A percentile compares a stretch with the other conserved stretches of the same genome.
phyloP scores from a whole-genome alignment of 1,140 invertebrate genomes.

The Ctenoplectra terminalis region DNA sequence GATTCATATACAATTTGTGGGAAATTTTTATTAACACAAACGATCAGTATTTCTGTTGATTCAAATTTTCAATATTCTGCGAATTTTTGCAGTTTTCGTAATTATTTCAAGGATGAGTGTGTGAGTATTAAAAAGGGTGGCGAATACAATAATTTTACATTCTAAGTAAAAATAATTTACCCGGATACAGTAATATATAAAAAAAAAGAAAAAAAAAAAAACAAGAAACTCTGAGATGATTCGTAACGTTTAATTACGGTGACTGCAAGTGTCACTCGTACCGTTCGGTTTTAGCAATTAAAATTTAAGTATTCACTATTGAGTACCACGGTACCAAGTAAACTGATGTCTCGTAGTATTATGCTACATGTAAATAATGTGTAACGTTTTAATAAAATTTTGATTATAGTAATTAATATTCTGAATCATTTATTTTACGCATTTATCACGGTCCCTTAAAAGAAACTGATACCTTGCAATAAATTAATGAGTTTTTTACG shows the following conservation, averaged over 20 bases:
- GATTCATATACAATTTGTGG: constrained; percentile 2
- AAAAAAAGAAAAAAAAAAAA: no score
- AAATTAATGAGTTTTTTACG: no score
- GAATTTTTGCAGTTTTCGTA: no score
- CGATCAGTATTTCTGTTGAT: not conserved
- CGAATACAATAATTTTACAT: constrained; percentile 12
- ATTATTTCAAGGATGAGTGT: no score
- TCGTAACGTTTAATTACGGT: constrained; percentile 38
- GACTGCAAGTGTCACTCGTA: constrained; percentile 4
- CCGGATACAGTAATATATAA: constrained; percentile 64
- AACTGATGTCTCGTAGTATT: constrained; percentile 49
- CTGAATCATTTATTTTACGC: no score
- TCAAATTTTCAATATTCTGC: no score
- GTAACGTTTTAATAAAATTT: constrained; percentile 81
- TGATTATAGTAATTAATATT: constrained; percentile 63
- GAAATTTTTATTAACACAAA: not conserved
- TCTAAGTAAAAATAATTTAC: not conserved
- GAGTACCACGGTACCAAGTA: constrained; percentile 23
- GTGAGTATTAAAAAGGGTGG: no score
- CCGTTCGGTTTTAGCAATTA: not conserved
- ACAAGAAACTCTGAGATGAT: no score
- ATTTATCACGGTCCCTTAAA: no score
- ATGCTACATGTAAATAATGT: constrained; percentile 79
- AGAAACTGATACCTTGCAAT: no score
- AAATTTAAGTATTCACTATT: constrained; percentile 14